Percentiles rank a stretch among this genome's conserved stretches.
phyloP scores from a whole-genome alignment of 2,113 vertebrate species.

The Gulo gulo region DNA sequence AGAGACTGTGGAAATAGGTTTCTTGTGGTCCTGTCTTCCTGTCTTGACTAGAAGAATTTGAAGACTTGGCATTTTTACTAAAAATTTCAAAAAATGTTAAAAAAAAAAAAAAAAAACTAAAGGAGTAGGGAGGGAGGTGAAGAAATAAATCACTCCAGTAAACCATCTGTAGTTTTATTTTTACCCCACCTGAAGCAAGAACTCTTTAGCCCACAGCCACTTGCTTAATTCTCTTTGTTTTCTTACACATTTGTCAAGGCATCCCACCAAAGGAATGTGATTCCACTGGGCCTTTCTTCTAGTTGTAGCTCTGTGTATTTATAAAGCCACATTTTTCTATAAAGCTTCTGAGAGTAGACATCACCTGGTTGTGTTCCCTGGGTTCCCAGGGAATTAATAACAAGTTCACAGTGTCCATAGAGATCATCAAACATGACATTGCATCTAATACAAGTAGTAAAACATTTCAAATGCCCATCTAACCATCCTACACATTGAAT shows the following conservation, averaged over 20 bases:
- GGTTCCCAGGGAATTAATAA: not conserved
- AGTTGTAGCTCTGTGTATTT: not conserved
- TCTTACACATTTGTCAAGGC: not conserved
- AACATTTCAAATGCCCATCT: not conserved
- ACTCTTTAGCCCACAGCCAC: not conserved
- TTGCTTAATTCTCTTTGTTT: not conserved
- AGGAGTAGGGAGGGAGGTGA: not conserved
- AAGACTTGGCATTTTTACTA: not conserved
- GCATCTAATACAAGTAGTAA: not conserved
- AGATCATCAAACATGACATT: not conserved
- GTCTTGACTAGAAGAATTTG: not conserved
- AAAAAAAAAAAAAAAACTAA: not conserved
- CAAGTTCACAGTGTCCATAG: not conserved
- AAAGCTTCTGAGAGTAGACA: not conserved
- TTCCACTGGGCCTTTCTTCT: not conserved
- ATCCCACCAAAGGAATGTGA: not conserved
- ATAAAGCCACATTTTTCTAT: not conserved
- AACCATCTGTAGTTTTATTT: constrained; percentile 44
- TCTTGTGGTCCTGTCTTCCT: not conserved
- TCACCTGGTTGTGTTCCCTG: not conserved
- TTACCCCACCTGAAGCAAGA: not conserved
- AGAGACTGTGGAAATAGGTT: not conserved
- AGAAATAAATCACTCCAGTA: constrained; percentile 43
- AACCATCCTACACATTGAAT: not conserved
- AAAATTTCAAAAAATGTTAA: not conserved